These are phyloP conservation scores for Trachelus iudaicus DNA, from an alignment of 2,888 invertebrate genomes.

Conservation along the genomic window DNA sequence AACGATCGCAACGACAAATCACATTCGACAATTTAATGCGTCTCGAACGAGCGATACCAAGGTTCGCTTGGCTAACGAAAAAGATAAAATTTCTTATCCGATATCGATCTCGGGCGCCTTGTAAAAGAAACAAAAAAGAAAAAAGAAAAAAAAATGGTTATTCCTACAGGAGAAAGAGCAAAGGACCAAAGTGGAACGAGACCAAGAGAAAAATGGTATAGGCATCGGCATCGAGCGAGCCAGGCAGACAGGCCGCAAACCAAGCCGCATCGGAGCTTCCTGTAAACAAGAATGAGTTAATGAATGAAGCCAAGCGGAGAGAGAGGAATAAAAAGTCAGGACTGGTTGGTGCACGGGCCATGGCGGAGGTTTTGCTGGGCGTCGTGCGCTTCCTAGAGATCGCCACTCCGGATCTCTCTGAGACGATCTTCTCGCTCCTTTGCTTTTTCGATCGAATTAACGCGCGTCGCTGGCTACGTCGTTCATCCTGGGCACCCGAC, in stretches of 20 bases:
- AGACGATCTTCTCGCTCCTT: background rate
- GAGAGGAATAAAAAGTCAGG: conserved; percentile 35
- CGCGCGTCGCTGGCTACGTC: conserved; percentile 25
- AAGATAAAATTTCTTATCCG: no score
- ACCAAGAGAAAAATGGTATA: background rate
- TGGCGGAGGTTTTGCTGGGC: conserved; percentile 31
- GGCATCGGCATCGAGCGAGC: background rate
- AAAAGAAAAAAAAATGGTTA: background rate
- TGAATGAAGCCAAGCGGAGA: conserved; percentile 40
- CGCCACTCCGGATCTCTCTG: conserved; percentile 20
- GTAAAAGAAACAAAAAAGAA: no score
- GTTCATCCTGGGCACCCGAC: background rate
- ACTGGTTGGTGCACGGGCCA: conserved; percentile 28
- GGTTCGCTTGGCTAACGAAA: no score
- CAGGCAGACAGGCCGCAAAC: conserved; percentile 29
- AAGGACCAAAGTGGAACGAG: conserved; percentile 23
- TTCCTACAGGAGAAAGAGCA: background rate
- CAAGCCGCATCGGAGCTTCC: conserved; percentile 42
- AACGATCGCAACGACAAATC: no score
- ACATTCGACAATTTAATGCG: no score
- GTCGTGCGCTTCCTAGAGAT: conserved; percentile 23
- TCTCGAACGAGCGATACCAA: no score
- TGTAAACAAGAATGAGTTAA: conserved; percentile 54
- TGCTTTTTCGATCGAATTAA: conserved; percentile 32
- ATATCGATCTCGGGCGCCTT: no score